These are phyloP conservation scores for Drosophila pectinifera DNA, from an alignment of 1,140 invertebrate species.

Conservation along the genomic window DNA sequence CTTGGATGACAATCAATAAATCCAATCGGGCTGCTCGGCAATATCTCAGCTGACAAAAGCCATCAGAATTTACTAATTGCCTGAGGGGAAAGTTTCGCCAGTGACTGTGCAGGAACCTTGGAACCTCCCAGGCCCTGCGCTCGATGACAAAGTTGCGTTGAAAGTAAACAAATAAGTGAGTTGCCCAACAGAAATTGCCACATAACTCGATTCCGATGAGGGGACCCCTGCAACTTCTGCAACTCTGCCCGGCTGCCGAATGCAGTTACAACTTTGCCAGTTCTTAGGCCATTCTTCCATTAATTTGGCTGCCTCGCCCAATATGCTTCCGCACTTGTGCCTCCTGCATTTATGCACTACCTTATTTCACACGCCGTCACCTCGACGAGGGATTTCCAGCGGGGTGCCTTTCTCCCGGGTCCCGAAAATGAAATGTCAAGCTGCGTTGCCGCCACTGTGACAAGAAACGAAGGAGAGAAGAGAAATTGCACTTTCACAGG, in stretches of 20 bases:
- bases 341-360: constrained; percentile 22
- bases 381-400: too few species aligned
- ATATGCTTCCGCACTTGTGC: constrained; percentile 24
- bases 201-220: constrained; percentile 51
- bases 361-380: constrained; percentile 60
- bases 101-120: constrained; percentile 29
- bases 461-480: constrained; percentile 3
- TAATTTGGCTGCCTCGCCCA: constrained; percentile 35
- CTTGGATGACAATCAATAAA: constrained; percentile 48
- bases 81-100: constrained; percentile 45
- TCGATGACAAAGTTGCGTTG: constrained; percentile 34
- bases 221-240: constrained; percentile 3
- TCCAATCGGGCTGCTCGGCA: constrained; percentile 15
- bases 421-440: constrained; percentile 66
- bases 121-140: constrained; percentile 11
- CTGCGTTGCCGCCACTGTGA: constrained; percentile 39
- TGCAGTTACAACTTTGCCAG: constrained; percentile 31
- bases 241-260: too few species aligned
- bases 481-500: constrained; percentile 55
- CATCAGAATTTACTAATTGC: constrained; percentile 67
- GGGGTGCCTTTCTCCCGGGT: neutral
- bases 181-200: constrained; percentile 25
- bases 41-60: constrained; percentile 46
- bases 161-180: constrained; percentile 44
- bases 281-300: neutral